phyloP scores from a whole-genome alignment of 1,140 invertebrate genomes.

The Drepana arcuata region DNA sequence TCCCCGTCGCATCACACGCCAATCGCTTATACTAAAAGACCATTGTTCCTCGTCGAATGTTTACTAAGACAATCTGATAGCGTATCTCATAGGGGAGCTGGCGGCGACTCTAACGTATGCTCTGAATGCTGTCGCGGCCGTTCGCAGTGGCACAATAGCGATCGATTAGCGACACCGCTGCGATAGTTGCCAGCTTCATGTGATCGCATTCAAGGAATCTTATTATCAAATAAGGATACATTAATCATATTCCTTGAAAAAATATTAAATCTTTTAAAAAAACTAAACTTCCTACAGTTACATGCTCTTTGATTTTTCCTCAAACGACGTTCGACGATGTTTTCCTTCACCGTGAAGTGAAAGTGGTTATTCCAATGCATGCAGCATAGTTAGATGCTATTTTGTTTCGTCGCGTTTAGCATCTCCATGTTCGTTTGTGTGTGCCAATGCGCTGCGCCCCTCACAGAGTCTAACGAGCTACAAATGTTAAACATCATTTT shows the following conservation, averaged over 20 bases:
- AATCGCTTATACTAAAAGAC: constrained; percentile 45
- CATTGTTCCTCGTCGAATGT: constrained; percentile 61
- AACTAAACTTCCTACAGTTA: too few relatives aligned
- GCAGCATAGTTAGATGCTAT: too few relatives aligned
- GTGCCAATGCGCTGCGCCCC: constrained; percentile 3
- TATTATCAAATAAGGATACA: too few relatives aligned
- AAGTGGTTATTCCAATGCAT: too few relatives aligned
- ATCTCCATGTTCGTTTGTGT: too few relatives aligned
- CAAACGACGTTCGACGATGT: too few relatives aligned
- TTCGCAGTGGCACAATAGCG: constrained; percentile 40
- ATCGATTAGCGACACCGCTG: constrained; percentile 53
- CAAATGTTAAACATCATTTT: constrained; percentile 40
- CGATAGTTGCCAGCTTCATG: constrained; percentile 10
- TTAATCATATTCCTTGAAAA: too few relatives aligned
- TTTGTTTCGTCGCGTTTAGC: too few relatives aligned
- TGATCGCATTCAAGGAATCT: too few relatives aligned
- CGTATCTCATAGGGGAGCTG: constrained; percentile 53
- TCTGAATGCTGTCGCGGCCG: constrained; percentile 35
- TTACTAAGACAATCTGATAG: constrained; percentile 69
- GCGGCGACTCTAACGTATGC: constrained; percentile 52
- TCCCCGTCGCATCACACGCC: constrained; percentile 29
- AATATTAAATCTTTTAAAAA: too few relatives aligned
- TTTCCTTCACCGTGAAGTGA: too few relatives aligned
- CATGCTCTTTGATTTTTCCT: too few relatives aligned
- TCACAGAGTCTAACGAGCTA: constrained; percentile 37